Evolutionary conservation across 2,888 invertebrate species (phyloP).

Genomic region (Hylaea fasciaria): DNA sequence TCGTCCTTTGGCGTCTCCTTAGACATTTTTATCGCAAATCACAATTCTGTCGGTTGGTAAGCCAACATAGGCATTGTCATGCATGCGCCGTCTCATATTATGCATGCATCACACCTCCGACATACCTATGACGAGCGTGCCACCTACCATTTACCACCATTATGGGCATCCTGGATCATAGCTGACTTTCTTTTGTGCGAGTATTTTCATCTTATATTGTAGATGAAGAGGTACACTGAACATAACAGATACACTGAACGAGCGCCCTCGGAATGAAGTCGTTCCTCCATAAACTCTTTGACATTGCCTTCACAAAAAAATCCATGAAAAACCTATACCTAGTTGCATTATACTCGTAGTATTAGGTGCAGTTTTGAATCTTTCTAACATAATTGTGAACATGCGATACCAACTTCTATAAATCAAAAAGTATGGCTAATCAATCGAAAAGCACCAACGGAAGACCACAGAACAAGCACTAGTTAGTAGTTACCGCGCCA

Average conservation of each 20-base stretch:
- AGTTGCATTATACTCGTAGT: no score
- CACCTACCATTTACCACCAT: constrained; percentile 29
- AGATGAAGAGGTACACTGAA: no score
- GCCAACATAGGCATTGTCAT: constrained; percentile 40
- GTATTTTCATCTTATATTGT: not conserved
- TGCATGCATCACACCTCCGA: constrained; percentile 41
- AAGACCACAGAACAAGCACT: constrained; percentile 1
- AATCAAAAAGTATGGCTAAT: constrained; percentile 3
- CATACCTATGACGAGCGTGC: constrained; percentile 26
- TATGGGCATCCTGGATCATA: constrained; percentile 43
- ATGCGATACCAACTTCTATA: not conserved
- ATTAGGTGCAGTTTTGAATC: no score
- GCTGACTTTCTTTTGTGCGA: constrained; percentile 28
- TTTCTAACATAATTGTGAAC: no score
- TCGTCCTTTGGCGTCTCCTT: not conserved
- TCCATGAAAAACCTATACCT: no score
- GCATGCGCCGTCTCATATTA: constrained; percentile 38
- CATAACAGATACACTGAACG: no score
- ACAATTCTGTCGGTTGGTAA: constrained; percentile 38
- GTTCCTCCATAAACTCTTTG: no score
- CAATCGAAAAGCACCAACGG: not conserved
- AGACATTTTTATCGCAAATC: constrained; percentile 3
- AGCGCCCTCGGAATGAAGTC: no score
- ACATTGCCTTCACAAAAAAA: no score
- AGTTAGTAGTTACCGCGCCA: constrained; percentile 1